A percentile compares a stretch with the other conserved stretches of the same genome.
These are phyloP conservation scores for Bucco capensis DNA, from an alignment of 2,113 vertebrate species.

Conservation along the genomic window DNA sequence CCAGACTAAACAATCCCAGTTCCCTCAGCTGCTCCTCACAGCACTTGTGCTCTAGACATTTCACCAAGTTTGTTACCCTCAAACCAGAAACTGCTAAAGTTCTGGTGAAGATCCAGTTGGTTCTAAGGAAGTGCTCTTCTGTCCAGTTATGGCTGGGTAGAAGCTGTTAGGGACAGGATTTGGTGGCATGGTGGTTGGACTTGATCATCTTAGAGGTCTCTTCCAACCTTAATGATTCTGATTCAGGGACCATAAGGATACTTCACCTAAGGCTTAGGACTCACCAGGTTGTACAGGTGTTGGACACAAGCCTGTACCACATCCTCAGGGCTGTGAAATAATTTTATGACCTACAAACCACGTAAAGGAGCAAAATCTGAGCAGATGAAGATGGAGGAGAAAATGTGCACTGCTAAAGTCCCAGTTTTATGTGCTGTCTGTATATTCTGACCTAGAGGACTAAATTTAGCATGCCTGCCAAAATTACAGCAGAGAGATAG, in stretches of 20 bases:
- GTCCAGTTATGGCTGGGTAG: neutral
- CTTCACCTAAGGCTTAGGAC: neutral
- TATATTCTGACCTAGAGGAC: neutral
- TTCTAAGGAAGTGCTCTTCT: neutral
- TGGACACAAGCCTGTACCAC: neutral
- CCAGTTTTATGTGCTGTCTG: neutral
- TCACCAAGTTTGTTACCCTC: no score
- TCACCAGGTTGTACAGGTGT: neutral
- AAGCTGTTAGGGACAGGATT: no score
- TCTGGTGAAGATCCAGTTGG: neutral
- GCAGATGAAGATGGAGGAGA: neutral
- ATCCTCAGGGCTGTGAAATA: neutral
- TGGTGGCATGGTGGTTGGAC: no score
- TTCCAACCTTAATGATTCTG: no score
- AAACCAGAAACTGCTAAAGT: neutral
- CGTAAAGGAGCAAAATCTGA: neutral
- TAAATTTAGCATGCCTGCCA: neutral
- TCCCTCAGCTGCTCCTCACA: no score
- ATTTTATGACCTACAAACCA: slow-evolving; percentile 21
- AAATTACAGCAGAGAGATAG: neutral
- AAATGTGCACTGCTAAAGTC: neutral
- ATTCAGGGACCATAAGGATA: neutral
- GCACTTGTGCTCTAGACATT: no score
- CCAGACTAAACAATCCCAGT: no score
- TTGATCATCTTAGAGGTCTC: no score